A percentile compares a stretch with the other conserved stretches of the same genome.
These are phyloP conservation scores for Calliphora vomitoria DNA, from an alignment of 2,888 invertebrate species.

Conservation along the genomic window DNA sequence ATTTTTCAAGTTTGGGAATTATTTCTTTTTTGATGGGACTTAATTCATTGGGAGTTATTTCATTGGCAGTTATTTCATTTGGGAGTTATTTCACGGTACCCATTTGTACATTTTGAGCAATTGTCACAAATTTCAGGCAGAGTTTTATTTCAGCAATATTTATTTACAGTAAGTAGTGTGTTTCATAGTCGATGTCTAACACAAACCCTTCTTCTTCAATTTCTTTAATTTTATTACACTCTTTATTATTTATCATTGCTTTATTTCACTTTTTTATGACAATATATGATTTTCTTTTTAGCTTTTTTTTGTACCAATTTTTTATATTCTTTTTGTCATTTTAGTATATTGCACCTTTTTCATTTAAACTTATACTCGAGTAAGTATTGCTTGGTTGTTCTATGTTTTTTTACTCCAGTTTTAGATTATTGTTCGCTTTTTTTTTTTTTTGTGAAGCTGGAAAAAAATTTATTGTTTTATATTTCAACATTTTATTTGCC, in stretches of 20 bases:
- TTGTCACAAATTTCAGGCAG: no score
- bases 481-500: slow-evolving; percentile 73
- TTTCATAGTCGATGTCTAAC: neutral
- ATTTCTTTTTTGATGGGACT: no score
- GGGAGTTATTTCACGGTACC: no score
- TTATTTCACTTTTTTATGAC: slow-evolving; percentile 65
- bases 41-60: no score
- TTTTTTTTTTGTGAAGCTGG: slow-evolving; percentile 10
- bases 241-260: slow-evolving; percentile 64
- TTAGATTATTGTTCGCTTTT: slow-evolving; percentile 15
- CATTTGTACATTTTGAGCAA: no score
- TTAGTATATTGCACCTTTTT: slow-evolving; percentile 59
- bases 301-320: neutral
- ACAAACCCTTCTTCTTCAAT: no score
- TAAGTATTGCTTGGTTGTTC: slow-evolving; percentile 10
- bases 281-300: slow-evolving; percentile 55
- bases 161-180: neutral
- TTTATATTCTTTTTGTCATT: slow-evolving; percentile 21
- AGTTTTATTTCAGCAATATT: no score
- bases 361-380: slow-evolving; percentile 11
- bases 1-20: no score
- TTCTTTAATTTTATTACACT: slow-evolving; percentile 30
- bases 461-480: slow-evolving; percentile 71
- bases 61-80: no score
- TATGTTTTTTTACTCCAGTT: neutral